Conservation (phyloP, 1,140 invertebrate genomes). For the Phthorimaea operculella region DNA sequence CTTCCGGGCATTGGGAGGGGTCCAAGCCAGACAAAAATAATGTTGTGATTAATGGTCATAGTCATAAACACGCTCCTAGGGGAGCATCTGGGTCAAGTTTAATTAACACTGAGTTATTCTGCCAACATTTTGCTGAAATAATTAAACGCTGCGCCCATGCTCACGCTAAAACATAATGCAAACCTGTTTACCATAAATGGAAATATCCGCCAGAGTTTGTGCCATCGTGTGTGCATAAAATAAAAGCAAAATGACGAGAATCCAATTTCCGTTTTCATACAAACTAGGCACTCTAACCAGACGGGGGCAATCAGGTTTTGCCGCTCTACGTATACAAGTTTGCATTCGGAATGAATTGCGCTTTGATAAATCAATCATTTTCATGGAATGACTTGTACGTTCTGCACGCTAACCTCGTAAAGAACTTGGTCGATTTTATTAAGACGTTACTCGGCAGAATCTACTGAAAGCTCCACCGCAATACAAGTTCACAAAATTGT, state of each 20-base stretch:
- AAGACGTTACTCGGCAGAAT: too few relatives aligned
- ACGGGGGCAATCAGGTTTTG: constrained; percentile 13
- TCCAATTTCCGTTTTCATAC: constrained; percentile 23
- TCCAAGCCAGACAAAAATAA: constrained; percentile 1
- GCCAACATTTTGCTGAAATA: not conserved
- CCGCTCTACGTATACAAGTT: constrained; percentile 13
- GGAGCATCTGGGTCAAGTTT: constrained; percentile 4
- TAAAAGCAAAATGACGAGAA: constrained; percentile 9
- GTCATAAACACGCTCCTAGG: not conserved
- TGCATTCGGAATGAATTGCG: not conserved
- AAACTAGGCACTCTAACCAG: constrained; percentile 4
- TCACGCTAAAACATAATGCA: not conserved
- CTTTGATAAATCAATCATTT: not conserved
- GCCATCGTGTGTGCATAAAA: constrained; percentile 2
- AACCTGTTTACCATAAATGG: not conserved
- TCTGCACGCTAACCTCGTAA: constrained; percentile 23
- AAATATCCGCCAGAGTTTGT: not conserved
- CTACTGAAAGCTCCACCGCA: too few relatives aligned
- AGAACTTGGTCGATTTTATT: too few relatives aligned
- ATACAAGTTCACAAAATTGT: too few relatives aligned
- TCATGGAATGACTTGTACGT: constrained; percentile 42
- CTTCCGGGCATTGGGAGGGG: not conserved
- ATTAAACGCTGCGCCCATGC: too few relatives aligned
- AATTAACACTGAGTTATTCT: not conserved
- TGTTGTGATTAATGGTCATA: not conserved